Conservation (phyloP, 2,888 invertebrate genomes). For the Chromoteleia sp. region DNA sequence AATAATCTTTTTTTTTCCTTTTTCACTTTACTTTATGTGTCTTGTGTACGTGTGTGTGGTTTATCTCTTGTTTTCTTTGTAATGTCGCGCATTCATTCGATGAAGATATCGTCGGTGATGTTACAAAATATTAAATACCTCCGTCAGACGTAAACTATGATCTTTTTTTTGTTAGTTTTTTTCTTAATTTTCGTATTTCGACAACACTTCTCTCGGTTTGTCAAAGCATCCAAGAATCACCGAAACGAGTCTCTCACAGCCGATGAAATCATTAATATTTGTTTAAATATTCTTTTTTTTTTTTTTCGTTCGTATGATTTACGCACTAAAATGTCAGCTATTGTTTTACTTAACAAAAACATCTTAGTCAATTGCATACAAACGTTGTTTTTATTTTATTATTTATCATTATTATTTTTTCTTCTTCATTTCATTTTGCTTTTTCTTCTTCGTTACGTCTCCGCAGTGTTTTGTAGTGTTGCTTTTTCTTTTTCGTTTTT, state of each 20-base stretch:
- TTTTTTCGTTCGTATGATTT: slow-evolving; percentile 68
- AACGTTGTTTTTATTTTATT: slow-evolving; percentile 61
- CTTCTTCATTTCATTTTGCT: slow-evolving; percentile 30
- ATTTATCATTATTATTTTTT: slow-evolving; percentile 39
- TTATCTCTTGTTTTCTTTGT: slow-evolving; percentile 20
- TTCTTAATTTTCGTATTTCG: slow-evolving; percentile 42
- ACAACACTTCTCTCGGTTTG: slow-evolving; percentile 56
- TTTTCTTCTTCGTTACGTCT: slow-evolving; percentile 38
- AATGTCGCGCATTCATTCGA: slow-evolving; percentile 66
- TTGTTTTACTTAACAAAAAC: slow-evolving; percentile 70
- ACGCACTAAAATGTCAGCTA: slow-evolving; percentile 70
- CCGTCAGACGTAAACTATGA: slow-evolving; percentile 65
- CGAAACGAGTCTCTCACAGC: slow-evolving; percentile 71
- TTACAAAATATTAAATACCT: slow-evolving; percentile 70
- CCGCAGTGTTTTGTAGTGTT: slow-evolving; percentile 44
- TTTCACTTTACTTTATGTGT: slow-evolving; percentile 20
- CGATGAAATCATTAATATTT: slow-evolving; percentile 65
- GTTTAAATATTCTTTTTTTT: slow-evolving; percentile 45
- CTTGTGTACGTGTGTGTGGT: slow-evolving; percentile 41
- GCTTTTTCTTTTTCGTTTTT: slow-evolving; percentile 6
- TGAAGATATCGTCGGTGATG: slow-evolving; percentile 69
- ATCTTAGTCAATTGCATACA: slow-evolving; percentile 71
- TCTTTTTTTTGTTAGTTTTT: slow-evolving; percentile 20
- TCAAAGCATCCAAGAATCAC: slow-evolving; percentile 55
- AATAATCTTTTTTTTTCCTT: slow-evolving; percentile 37